phyloP scores from a whole-genome alignment of 1,140 invertebrate genomes.

The Drosophila eugracilis region DNA sequence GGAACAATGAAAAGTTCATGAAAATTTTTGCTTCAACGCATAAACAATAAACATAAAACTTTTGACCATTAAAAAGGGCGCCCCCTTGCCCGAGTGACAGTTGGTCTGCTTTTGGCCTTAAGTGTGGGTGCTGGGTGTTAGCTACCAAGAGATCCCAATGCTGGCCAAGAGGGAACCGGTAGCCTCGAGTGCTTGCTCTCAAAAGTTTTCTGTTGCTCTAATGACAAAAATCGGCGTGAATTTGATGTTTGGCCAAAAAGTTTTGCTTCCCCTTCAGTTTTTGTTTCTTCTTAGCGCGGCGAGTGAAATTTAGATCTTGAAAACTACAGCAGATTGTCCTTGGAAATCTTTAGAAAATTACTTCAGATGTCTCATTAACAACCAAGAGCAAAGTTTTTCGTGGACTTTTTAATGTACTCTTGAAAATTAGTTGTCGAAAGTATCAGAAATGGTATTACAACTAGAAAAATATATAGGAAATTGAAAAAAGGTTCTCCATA shows the following conservation, averaged over 20 bases:
- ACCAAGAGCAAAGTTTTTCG: background rate
- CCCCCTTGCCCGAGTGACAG: slow-evolving; percentile 62
- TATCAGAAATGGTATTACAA: too few relatives aligned
- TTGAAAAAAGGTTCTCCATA: too few relatives aligned
- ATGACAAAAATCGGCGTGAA: slow-evolving; percentile 81
- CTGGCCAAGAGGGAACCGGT: slow-evolving; percentile 13
- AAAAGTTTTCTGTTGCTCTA: slow-evolving; percentile 68
- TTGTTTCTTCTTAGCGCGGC: slow-evolving; percentile 22
- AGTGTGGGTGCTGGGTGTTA: slow-evolving; percentile 2
- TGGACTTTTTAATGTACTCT: background rate
- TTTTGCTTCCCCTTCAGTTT: slow-evolving; percentile 27
- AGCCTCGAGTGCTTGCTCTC: slow-evolving; percentile 47
- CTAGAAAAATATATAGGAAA: too few relatives aligned
- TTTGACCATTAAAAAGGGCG: slow-evolving; percentile 79
- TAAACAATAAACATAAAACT: slow-evolving; percentile 84
- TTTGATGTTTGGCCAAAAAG: slow-evolving; percentile 68
- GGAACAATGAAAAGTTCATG: slow-evolving; percentile 84
- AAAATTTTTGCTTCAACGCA: slow-evolving; percentile 81
- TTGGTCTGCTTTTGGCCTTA: slow-evolving; percentile 34
- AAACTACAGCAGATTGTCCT: slow-evolving; percentile 42
- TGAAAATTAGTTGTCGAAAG: too few relatives aligned
- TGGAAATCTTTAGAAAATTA: slow-evolving; percentile 17
- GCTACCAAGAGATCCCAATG: background rate
- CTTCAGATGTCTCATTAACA: slow-evolving; percentile 21
- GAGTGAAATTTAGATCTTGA: slow-evolving; percentile 44